Base-by-base conservation (phyloP, 2,888 invertebrate genomes). In the Pachliopta kotzebuea region DNA sequence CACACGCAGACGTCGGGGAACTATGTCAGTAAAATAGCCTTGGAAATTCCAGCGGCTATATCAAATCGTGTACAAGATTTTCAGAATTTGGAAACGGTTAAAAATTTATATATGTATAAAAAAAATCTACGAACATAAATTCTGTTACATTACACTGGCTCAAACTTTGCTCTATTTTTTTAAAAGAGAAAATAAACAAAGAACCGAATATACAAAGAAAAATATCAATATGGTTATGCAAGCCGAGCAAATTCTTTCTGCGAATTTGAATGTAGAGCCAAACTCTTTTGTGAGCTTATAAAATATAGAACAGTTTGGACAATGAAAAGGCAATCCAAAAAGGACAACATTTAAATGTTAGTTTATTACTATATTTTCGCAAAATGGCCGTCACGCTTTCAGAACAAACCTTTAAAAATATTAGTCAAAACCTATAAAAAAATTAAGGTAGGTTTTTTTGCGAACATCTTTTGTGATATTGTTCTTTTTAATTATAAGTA, bases 211-310 rank as follows among this genome's bases (percentile, higher is more conserved):
- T 17, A 66, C 62, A 62, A 62, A 62, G 55, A 37, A 52, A 58
- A 67, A 63, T 67, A 65, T 62, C 67, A 73, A 80, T 81, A 84
- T 79, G 76, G 83, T 86, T 84, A 81, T 76, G 84, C 81, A 84
- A 87, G 77, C 69, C 74, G 69, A 73, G 72, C 71, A 73, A 66
- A 72, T 70, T 72, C 73, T 70, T 89, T 88, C 90, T 81, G 71
- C 81, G 89, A 88, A 90, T 86, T 85, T 83, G 76, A 82, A 86
- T 86, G 86, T 82, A 79, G 77, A 73, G 73, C 72, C 73, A 76
- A 82, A 81, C 76, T 78, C 79, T 78, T 80, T 83, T 85, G 82
- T 82, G 65, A 55, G 66, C 64, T 67, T 75, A 76, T 78, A 78
- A 80, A 79, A 81, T 73, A 66, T 72, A 72, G 72, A 74, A 74